phyloP scores from a whole-genome alignment of 2,113 vertebrate species.

The Cinclus cinclus region DNA sequence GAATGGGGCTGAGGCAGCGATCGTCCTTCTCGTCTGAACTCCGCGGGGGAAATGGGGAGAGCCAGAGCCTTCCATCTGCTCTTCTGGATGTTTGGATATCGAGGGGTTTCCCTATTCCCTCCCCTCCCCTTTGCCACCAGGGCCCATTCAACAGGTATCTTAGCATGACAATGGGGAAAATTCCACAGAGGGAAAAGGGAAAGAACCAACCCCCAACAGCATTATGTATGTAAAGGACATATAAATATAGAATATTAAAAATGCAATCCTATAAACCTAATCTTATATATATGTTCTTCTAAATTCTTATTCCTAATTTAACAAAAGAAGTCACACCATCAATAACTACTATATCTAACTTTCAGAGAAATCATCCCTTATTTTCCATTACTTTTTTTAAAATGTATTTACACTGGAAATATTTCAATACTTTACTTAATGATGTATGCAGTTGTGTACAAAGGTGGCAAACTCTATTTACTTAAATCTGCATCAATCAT shows the following conservation, averaged over 20 bases:
- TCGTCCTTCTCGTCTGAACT: too few relatives aligned
- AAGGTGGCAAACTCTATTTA: background rate
- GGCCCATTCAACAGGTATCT: too few relatives aligned
- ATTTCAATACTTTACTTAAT: background rate
- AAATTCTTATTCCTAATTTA: background rate
- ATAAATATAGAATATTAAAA: background rate
- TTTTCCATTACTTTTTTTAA: background rate
- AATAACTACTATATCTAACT: background rate
- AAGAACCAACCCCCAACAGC: too few relatives aligned
- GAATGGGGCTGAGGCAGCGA: too few relatives aligned
- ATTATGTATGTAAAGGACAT: background rate
- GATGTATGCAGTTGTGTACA: background rate
- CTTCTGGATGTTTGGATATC: too few relatives aligned
- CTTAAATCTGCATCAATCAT: background rate
- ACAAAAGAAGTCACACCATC: background rate
- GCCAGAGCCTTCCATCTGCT: too few relatives aligned
- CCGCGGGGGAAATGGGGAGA: too few relatives aligned
- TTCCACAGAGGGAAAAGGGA: too few relatives aligned
- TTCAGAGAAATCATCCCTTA: background rate
- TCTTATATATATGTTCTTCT: background rate
- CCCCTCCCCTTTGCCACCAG: too few relatives aligned
- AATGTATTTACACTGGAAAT: background rate
- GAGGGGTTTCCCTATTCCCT: too few relatives aligned
- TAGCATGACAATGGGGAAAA: too few relatives aligned
- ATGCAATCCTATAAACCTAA: background rate